A percentile compares a stretch with the other conserved stretches of the same genome.
phyloP scores from a whole-genome alignment of 35 echinoderm and acorn worm species.

The Anneissia japonica region DNA sequence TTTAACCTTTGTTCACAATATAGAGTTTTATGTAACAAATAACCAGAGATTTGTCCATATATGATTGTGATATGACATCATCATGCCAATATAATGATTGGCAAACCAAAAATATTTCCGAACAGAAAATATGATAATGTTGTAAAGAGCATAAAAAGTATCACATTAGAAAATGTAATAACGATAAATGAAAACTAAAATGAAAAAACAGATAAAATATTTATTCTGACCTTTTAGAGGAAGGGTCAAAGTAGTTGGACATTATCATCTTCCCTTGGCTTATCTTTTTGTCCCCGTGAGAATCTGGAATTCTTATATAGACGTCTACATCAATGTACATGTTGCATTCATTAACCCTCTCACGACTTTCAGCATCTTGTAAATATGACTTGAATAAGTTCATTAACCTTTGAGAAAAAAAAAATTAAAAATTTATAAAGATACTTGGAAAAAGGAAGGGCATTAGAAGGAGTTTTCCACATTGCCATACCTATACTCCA shows the following conservation, averaged over 20 bases:
- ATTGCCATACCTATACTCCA: too few species aligned
- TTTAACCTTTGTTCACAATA: too few species aligned
- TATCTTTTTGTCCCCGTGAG: slow-evolving; percentile 63
- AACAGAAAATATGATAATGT: too few species aligned
- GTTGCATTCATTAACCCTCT: slow-evolving; percentile 35
- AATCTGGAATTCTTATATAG: slow-evolving; percentile 61
- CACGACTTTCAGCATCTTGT: slow-evolving; percentile 79
- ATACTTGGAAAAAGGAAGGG: neutral
- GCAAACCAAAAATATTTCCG: too few species aligned
- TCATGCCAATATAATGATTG: too few species aligned
- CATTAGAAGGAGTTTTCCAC: neutral
- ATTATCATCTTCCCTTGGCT: slow-evolving; percentile 56
- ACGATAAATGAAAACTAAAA: too few species aligned
- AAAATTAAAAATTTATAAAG: neutral
- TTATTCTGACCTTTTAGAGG: slow-evolving; percentile 69
- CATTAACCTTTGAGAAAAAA: slow-evolving; percentile 59
- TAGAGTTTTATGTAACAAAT: too few species aligned
- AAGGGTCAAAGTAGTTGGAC: slow-evolving; percentile 76
- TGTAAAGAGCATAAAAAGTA: too few species aligned
- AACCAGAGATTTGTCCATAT: too few species aligned
- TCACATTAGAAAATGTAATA: too few species aligned
- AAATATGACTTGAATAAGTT: slow-evolving; percentile 72
- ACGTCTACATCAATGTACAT: slow-evolving; percentile 89
- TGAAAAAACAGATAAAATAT: too few species aligned
- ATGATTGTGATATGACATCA: too few species aligned